These are phyloP conservation scores for Apis cerana DNA, from an alignment of 1,140 invertebrate species.

Conservation along the genomic window DNA sequence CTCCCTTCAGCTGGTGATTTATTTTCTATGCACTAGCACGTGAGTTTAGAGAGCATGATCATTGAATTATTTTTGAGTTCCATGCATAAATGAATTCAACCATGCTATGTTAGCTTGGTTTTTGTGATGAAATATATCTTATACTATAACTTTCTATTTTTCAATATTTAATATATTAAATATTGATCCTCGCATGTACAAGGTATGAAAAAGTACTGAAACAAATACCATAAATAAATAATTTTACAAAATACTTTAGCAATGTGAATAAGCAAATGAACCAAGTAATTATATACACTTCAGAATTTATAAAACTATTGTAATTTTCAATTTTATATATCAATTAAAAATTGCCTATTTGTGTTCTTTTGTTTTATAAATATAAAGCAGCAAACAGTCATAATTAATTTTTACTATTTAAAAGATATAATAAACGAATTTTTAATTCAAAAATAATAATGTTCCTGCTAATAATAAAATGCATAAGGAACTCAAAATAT, in stretches of 20 bases:
- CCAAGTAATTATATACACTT: constrained; percentile 28
- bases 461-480: constrained; percentile 13
- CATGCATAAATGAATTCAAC: constrained; percentile 23
- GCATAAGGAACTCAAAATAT: constrained; percentile 33
- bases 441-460: constrained; percentile 2
- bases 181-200: constrained; percentile 31
- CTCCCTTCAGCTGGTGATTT: constrained; percentile 96
- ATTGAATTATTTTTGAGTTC: constrained; percentile 42
- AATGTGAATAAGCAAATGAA: constrained; percentile 13
- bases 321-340: constrained; percentile 46
- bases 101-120: constrained; percentile 51
- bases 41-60: constrained; percentile 21
- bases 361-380: background rate
- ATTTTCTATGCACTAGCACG: constrained; percentile 85
- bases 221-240: background rate
- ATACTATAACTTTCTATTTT: constrained; percentile 48
- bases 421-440: background rate
- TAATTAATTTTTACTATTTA: constrained; percentile 34
- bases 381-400: background rate
- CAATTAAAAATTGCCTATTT: constrained; percentile 24
- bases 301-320: constrained; percentile 21
- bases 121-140: constrained; percentile 33
- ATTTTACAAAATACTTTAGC: constrained; percentile 20
- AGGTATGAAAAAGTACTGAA: constrained; percentile 28
- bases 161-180: constrained; percentile 55